Evolutionary conservation across 2,113 vertebrate species (phyloP).

Genomic region (Nothocercus nigrocapillus): DNA sequence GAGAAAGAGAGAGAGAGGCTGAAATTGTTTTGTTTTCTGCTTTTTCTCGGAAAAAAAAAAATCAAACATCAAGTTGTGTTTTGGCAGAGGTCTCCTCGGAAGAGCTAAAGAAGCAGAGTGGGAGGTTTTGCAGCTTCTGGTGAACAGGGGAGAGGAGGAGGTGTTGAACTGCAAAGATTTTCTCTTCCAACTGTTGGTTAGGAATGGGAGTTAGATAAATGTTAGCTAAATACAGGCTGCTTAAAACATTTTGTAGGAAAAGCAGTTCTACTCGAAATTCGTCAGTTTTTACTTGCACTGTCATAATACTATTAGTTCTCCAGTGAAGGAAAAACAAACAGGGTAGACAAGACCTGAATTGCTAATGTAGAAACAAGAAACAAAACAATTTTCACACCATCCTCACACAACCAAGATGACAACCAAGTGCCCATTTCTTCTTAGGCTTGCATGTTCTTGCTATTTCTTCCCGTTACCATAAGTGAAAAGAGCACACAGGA

Average conservation of each 20-base stretch:
- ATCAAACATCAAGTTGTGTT: constrained; percentile 25
- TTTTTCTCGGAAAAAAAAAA: constrained; percentile 20
- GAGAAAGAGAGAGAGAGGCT: constrained; percentile 12
- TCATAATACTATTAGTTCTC: constrained; percentile 69
- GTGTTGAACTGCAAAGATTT: constrained; percentile 59
- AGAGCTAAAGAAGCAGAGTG: constrained; percentile 50
- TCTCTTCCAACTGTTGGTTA: constrained; percentile 66
- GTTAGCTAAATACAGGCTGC: constrained; percentile 68
- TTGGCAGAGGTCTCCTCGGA: constrained; percentile 35
- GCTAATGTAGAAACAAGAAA: constrained; percentile 4
- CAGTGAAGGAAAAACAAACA: constrained; percentile 54
- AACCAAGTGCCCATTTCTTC: neutral
- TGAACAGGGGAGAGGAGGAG: constrained; percentile 55
- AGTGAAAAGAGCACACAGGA: neutral
- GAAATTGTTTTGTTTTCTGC: constrained; percentile 52
- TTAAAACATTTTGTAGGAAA: constrained; percentile 52
- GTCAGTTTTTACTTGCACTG: constrained; percentile 62
- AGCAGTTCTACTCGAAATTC: constrained; percentile 43
- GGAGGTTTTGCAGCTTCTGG: constrained; percentile 63
- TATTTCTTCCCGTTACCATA: neutral
- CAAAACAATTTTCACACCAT: neutral
- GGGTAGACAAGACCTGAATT: constrained; percentile 31
- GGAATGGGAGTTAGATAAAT: constrained; percentile 58
- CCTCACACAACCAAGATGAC: neutral
- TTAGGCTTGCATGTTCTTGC: neutral